Evolutionary conservation across 2,113 vertebrate genomes (phyloP), one percentile per base, ranked within the genome.

Genomic region (Saccopteryx leptura): DNA sequence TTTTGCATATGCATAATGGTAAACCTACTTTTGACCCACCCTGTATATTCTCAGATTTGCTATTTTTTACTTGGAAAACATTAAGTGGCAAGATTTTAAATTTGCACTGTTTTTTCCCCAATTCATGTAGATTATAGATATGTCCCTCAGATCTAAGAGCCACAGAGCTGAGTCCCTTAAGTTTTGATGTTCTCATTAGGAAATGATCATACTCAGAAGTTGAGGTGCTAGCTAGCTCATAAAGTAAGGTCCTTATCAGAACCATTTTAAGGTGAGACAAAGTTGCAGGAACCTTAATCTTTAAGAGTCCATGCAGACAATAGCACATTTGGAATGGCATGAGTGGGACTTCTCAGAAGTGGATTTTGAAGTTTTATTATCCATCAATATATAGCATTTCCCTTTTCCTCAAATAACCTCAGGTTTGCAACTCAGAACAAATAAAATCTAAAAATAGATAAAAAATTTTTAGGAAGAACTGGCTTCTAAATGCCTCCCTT

Each of bases 391-490:
- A 60, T 78, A 92, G 33, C 58, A 92, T 60, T 96, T 87, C 26
- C 2, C 24, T 13, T 89, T 95, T 91, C 23, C 2, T 86, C 50
- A 63, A 69, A 54, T 88, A 21, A 95, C 5, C 19, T 58, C 69
- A 83, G 50, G 26, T 85, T 91, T 79, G 19, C 58, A 96, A 50
- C 18, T 31, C 66, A 93, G 54, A 69, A 4, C 9, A 92, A 95
- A 75, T 94, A 83, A 79, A 79, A 83, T 72, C 78, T 74, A 80
- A 93, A 91, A 96, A 63, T 91, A n/a, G 21, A 68, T 88, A 88
- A 39, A 88, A 39, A 84, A 75, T 93, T 74, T n/a, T 14, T 14
- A 69, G 56, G 17, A 90, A 58, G 71, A 93, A 13, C 58, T 1
- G 65, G 8, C 56, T 84, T 84, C 74, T 76, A 50, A 86, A 24